Percentiles rank a stretch among this genome's conserved stretches.
These are phyloP conservation scores for Lucilia cuprina DNA, from an alignment of 1,140 invertebrate species.

Conservation along the genomic window DNA sequence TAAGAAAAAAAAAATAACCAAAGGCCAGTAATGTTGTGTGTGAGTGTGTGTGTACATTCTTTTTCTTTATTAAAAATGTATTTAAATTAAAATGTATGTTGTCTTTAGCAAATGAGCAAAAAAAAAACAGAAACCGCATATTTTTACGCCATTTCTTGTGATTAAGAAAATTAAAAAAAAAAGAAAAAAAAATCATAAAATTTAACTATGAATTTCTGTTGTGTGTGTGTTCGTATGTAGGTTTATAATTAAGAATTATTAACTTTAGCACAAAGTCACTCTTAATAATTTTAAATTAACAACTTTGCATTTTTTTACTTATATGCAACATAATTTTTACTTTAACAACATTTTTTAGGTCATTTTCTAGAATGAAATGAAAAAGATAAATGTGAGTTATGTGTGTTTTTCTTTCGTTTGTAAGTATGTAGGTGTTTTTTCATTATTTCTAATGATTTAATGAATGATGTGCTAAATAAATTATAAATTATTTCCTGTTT, in stretches of 20 bases:
- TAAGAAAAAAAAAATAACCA: no score
- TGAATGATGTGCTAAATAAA: conserved; percentile 21
- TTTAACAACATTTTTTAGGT: neutral
- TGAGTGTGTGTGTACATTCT: no score
- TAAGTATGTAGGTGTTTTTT: neutral
- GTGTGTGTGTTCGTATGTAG: no score
- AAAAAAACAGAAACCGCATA: no score
- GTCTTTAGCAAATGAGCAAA: no score
- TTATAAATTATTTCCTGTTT: conserved; percentile 16
- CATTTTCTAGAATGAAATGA: neutral
- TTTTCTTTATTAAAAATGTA: no score
- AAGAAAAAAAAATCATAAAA: neutral
- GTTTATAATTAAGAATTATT: neutral
- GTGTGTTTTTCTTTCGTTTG: no score
- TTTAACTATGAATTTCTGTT: neutral
- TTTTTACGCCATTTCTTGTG: no score
- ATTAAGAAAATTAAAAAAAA: neutral
- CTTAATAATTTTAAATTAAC: neutral
- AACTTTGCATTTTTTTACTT: neutral
- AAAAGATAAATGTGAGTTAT: no score
- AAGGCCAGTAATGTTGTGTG: no score
- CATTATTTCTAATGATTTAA: conserved; percentile 6
- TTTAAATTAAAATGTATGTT: no score
- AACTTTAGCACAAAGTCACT: neutral
- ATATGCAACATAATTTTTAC: neutral